Evolutionary conservation across 2,888 invertebrate species (phyloP).

Genomic region (Nyleta sp.): DNA sequence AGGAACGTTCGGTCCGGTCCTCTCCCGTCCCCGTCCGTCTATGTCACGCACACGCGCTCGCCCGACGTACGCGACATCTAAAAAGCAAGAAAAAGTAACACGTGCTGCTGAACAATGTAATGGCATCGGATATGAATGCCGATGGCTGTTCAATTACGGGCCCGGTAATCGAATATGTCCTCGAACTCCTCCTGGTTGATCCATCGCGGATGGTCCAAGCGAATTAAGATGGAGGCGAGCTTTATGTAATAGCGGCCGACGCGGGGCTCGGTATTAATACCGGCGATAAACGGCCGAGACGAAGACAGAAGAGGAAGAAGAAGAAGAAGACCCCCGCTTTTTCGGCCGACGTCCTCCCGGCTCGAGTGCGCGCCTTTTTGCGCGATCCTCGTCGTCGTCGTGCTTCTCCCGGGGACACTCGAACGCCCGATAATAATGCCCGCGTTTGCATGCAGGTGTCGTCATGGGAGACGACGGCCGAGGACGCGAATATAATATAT

Average conservation of each 20-base stretch:
- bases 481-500: constrained; percentile 45
- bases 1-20: constrained; percentile 24
- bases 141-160: constrained; percentile 24
- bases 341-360: constrained; percentile 40
- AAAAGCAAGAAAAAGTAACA: constrained; percentile 48
- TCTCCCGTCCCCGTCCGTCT: no score
- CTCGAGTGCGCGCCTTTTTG: constrained; percentile 19
- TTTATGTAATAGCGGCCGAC: constrained; percentile 77
- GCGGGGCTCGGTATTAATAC: constrained; percentile 77
- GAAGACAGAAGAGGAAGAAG: constrained; percentile 73
- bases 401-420: constrained; percentile 71
- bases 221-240: constrained; percentile 69
- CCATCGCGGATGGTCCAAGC: constrained; percentile 35
- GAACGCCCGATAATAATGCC: constrained; percentile 74
- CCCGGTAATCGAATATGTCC: constrained; percentile 3
- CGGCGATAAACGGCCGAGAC: constrained; percentile 77
- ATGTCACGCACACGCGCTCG: not conserved
- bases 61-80: no score
- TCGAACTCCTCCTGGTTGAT: constrained; percentile 13
- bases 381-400: constrained; percentile 26
- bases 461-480: constrained; percentile 68
- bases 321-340: constrained; percentile 64
- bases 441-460: constrained; percentile 77
- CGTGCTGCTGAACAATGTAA: constrained; percentile 57
- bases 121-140: constrained; percentile 24